phyloP scores from a whole-genome alignment of 1,140 invertebrate genomes.

The Branchinecta lynchi region DNA sequence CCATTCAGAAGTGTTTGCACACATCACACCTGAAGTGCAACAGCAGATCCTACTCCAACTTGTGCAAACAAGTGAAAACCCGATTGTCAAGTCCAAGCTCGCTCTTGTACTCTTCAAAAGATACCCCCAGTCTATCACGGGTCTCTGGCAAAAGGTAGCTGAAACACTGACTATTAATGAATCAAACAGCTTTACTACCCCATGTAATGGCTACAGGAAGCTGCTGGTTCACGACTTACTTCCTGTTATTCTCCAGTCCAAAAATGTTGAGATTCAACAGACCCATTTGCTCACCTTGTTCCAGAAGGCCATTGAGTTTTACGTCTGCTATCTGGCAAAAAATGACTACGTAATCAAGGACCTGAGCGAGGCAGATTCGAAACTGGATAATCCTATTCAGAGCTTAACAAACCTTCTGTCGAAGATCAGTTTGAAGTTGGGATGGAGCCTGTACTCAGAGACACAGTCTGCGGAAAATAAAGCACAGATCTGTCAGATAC shows the following conservation, averaged over 20 bases:
- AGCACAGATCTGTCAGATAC: slow-evolving; percentile 6
- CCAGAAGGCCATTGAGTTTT: not conserved
- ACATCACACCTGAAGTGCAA: not conserved
- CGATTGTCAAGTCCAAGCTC: not conserved
- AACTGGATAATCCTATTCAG: slow-evolving; percentile 3
- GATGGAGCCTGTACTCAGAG: not conserved
- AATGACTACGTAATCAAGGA: not conserved
- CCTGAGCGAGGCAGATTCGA: not conserved
- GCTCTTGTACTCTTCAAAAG: not conserved
- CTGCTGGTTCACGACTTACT: not conserved
- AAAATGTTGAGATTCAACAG: not conserved
- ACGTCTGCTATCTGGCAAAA: not conserved
- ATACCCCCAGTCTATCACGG: not conserved
- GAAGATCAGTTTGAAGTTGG: not conserved
- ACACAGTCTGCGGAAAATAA: not conserved
- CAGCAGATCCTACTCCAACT: slow-evolving; percentile 6
- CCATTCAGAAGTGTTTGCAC: not conserved
- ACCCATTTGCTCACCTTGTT: not conserved
- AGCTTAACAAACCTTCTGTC: not conserved
- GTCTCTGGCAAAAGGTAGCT: not conserved
- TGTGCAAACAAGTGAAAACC: not conserved
- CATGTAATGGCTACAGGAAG: not conserved
- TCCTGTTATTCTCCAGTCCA: not conserved
- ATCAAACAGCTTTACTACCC: not conserved
- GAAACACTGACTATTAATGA: not conserved